Evolutionary conservation across 1,140 invertebrate species (phyloP).

Genomic region (Sitobion miscanthi): DNA sequence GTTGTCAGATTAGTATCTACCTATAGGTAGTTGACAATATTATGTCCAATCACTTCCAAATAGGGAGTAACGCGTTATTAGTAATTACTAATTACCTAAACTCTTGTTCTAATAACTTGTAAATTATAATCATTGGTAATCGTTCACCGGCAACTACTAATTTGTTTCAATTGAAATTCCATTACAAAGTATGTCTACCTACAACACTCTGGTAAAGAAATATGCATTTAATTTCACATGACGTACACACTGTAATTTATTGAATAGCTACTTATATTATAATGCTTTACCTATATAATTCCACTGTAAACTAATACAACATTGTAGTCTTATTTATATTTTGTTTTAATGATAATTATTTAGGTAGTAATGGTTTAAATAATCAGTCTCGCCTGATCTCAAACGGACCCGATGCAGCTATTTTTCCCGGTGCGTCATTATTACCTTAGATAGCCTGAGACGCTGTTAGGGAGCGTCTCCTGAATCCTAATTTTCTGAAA

Average conservation of each 20-base stretch:
- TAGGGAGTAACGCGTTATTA: background rate
- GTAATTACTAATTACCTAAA: background rate
- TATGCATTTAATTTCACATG: background rate
- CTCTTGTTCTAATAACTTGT: background rate
- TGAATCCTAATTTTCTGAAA: background rate
- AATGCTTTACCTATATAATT: background rate
- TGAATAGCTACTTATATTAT: too few relatives aligned
- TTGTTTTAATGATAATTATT: background rate
- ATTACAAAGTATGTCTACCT: background rate
- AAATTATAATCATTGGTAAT: background rate
- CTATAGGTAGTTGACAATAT: background rate
- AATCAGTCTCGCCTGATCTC: background rate
- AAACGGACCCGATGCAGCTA: background rate
- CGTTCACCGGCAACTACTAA: background rate
- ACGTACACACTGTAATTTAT: background rate
- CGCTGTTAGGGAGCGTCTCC: background rate
- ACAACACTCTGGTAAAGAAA: background rate
- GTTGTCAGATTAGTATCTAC: background rate
- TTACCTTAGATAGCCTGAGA: background rate
- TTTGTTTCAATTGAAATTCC: background rate
- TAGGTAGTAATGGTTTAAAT: background rate
- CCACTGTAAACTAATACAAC: background rate
- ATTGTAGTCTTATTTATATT: background rate
- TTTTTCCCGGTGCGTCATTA: background rate
- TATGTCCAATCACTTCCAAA: background rate